phyloP scores from a whole-genome alignment of 2,113 vertebrate genomes.

The Ibidorhyncha struthersii region DNA sequence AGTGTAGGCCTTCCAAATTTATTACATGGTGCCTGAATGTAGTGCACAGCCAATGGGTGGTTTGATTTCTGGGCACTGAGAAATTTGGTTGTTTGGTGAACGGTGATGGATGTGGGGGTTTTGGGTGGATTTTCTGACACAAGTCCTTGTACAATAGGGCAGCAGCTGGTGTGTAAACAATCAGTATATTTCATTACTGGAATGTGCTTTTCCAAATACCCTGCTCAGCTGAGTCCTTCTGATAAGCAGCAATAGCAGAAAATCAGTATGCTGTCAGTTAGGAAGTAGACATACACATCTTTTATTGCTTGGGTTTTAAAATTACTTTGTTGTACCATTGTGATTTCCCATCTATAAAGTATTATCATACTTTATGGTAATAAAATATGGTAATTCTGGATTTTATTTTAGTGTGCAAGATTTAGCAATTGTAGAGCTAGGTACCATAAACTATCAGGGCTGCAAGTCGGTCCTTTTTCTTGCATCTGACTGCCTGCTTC shows the following conservation, averaged over 20 bases:
- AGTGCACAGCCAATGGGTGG: not conserved
- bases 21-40: not conserved
- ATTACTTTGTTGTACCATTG: not conserved
- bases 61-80: accelerated
- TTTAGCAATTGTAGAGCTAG: not conserved
- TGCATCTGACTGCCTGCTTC: not conserved
- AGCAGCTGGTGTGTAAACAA: not conserved
- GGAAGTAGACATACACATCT: not conserved
- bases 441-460: not conserved
- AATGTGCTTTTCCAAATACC: not conserved
- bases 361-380: not conserved
- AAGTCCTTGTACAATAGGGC: not conserved
- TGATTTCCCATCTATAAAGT: not conserved
- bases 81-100: not conserved
- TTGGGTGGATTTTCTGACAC: not conserved
- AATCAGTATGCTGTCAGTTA: not conserved
- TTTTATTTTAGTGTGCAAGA: not conserved
- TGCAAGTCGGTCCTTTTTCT: not conserved
- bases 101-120: not conserved
- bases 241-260: not conserved
- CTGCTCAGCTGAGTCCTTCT: not conserved
- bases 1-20: not conserved
- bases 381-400: not conserved
- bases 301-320: not conserved
- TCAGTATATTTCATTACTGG: not conserved